Evolutionary conservation across 2,797 vertebrate species (phyloP), one percentile per base, ranked within the genome.

Genomic region (Gambusia yucatana): DNA sequence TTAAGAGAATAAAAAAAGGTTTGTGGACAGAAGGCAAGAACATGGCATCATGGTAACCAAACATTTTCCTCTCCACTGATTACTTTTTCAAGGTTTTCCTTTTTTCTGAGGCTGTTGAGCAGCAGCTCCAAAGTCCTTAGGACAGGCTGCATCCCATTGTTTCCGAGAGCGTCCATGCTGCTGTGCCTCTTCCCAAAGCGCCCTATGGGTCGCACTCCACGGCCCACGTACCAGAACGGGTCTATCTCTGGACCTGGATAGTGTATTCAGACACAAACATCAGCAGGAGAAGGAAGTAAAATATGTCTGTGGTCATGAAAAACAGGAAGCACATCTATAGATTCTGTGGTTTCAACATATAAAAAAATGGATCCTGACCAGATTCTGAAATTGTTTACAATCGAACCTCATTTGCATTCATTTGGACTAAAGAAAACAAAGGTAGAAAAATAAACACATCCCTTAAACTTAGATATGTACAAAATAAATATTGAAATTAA

Each of bases 161-260:
- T 86, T 76, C 81, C 84, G 87, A 89, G 71, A 65, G 79, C 88
- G 47, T 87, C 89, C 61, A 83, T 71, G 7, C 82, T 83, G 88
- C 87, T 93, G 87, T 97, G 96, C 84, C 97, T 95, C 94, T 98
- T 98, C 78, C 97, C 97, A 11, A 98, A 98, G 30, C 97, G 96
- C 2, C 97, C 97, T 0, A 98, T 98, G 85, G 97, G 97, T 90
- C 97, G 94, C 72, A 98, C 97, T 0, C 97, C 97, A 5, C 97
- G 97, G 0, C 96, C 97, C 86, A 98, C 95, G 0, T 98, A 98
- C 97, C 97, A 98, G 83, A 97, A 97, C 0, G 97, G 97, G 86
- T 98, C 96, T 0, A 98, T 98, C 92, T 98, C 96, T 39, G 97
- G 97, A 95, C 97, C 97, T 98, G 91, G 28, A 81, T 4, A 89